Evolutionary conservation across 2,888 invertebrate genomes (phyloP), one percentile per base, ranked within the genome.

Genomic region (Tanytarsus gracilentus): DNA sequence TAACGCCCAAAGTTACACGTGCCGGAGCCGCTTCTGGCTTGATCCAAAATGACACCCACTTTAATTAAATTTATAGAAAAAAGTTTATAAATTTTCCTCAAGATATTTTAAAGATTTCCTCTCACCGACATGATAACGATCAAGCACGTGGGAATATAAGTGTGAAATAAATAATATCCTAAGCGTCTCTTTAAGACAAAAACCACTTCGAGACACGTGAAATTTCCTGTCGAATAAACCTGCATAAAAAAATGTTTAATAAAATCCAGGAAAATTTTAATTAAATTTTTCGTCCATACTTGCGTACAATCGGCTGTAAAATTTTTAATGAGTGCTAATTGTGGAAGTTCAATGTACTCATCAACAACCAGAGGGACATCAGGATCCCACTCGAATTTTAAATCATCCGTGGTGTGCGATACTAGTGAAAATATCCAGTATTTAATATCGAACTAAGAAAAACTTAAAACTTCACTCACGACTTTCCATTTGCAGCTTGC

Each of bases 31-130:
- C 93, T 73, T 94, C 94, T 0, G 92, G 92, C 71, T 92, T 92
- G 67, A 94, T 92, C 93, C 93, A 94, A 75, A 94, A 94, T 0
- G 92, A 92, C 4, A 93, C 88, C 93, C 93, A 93, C 82, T 89
- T 73, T 26, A 72, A 73, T 56, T 27, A 50, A 53, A 50, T 44
- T 25, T 16, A 39, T 40, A 23, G 16, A n/a, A 29, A 16, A 11
- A 6, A 5, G 5, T 23, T 21, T 30, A 16, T 39, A 62, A 30
- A n/a, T 21, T 61, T 5, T 6, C 5, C 16, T 5, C 4, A 16
- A 39, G 25, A 29, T 30, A 30, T n/a, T 8, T 4, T 4, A 61
- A 79, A n/a, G n/a, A n/a, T n/a, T n/a, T n/a, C n/a, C n/a, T n/a
- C 85, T 81, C 72, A 86, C 86, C 66, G 93, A 93, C 90, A 94